Evolutionary conservation across 2,888 invertebrate genomes (phyloP), one percentile per base, ranked within the genome.

Genomic region (Xestia rhomboidea): DNA sequence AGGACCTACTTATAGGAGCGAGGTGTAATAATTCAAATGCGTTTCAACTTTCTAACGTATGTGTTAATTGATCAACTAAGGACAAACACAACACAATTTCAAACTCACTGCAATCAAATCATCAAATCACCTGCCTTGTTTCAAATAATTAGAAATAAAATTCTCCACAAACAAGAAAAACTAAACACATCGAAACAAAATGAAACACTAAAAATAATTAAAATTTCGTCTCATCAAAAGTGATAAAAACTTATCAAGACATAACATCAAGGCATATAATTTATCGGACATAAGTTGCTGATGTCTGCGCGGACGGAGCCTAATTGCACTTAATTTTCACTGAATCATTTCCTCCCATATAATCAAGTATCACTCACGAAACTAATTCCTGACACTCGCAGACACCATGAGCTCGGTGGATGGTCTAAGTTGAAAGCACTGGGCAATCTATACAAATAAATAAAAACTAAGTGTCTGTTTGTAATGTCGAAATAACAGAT

Each of bases 301-400:
- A 83, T 64, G 81, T 79, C 76, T 64, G 71, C 63, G 30, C 71
- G 67, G 51, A 63, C 67, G 70, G 57, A 82, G 30, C 73, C 66
- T 86, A 82, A 85, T 85, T 88, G 83, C 60, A 75, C 69, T 87
- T 85, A 85, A 85, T 90, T 89, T 90, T 82, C 86, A 87, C 83
- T 83, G 79, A 89, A 90, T 91, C 78, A 89, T 90, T 89, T 88
- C 85, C 87, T 85, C 83, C 84, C 83, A 82, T 88, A 88, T 92
- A 90, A 91, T 92, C 88, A 91, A 91, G 89, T 89, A 90, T 89
- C 88, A 89, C 86, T 90, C 90, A 88, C 90, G 85, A 90, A 92
- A 91, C 90, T 90, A 92, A 92, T 92, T 91, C 87, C 87, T 92
- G 87, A 89, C 89, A 91, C 87, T 87, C 88, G 73, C 88, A 87